Base-by-base conservation (phyloP, 2,888 invertebrate species). In the Neoascia interrupta region DNA sequence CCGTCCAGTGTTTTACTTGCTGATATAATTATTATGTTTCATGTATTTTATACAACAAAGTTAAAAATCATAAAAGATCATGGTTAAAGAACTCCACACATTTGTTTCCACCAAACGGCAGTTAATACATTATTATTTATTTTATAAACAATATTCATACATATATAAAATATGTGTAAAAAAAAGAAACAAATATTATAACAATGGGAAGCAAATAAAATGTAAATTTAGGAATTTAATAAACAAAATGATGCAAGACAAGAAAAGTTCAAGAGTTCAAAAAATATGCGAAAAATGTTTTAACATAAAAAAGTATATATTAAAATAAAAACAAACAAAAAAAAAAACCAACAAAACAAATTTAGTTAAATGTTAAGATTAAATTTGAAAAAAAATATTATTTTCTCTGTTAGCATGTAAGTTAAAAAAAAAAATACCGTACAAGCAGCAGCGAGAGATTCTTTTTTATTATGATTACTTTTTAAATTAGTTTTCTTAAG, bases 231-330 rank as follows among this genome's bases (percentile, higher is more conserved):
- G 21, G 10, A 61, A 49, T 28, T 49, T 19, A 61, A 61, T 43
- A 10, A 43, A 34, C 8, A 31, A 43, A 56, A 43, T 23, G 31
- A 79, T 70, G 43, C 64, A 66, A 76, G 81, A 60, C 61, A n/a
- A n/a, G n/a, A n/a, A n/a, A 72, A 66, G 66, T 76, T 81, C 72
- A 73, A 79, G 79, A 73, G 73, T 79, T 68, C 66, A 79, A 79
- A 76, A 45, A 11, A 36, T 21, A 34, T 63, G 63, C 26, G 47
- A 61, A 54, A 21, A 47, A 47, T 39, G 18, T 45, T 58, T 43
- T n/a, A n/a, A n/a, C n/a, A n/a, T n/a, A n/a, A n/a, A n/a, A n/a
- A n/a, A n/a, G n/a, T n/a, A 26, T 18, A 58, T 15, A 47, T 49
- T 74, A 26, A 21, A 72, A 54, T 16, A n/a, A 26, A 18, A 58